Base-by-base conservation (phyloP, 2,888 invertebrate species). In the Hydropsyche betteni region DNA sequence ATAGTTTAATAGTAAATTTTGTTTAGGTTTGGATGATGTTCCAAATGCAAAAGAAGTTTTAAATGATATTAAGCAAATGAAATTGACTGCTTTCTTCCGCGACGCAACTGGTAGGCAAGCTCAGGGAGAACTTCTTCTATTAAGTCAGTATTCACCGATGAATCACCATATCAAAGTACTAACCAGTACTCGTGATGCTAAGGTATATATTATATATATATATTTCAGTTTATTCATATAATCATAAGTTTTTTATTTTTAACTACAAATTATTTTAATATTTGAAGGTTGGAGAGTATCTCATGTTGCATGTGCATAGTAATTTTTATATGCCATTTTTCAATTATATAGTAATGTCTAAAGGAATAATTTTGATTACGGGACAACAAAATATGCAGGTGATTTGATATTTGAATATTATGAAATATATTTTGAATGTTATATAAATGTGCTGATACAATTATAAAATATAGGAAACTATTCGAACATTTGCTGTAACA, bases 241-340 rank as follows among this genome's bases (percentile, higher is more conserved):
- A 24, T 24, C 24, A 24, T 24, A 24, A 2, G 24, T 55, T 53
- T 71, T 10, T 24, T 77, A 70, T 33, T 74, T 64, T 12, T 74
- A 38, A 33, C 69, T 16, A 33, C 6, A n/a, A 36, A 74, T 75
- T 80, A 78, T 8, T 82, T 80, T 0, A 2, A 24, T 24, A 2
- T 24, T 24, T 24, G 24, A 85, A 94, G 89, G 96, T 98, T 14
- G 97, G 97, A 44, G 95, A 97, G 83, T 98, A 97, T 83, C 93
- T 98, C 81, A 92, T 98, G 75, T 94, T 98, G 83, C 98, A 98
- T 83, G 94, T 98, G 34, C 91, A 95, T 80, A 94, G 95, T 76
- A 98, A 97, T 84, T 96, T 94, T 84, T 95, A 91, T 86, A 90
- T 97, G 82, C 94, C 97, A 78, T 88, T 91, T 55, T 96, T 98